Evolutionary conservation across 2,113 vertebrate genomes (phyloP).

Genomic region (Dasyprocta punctata): DNA sequence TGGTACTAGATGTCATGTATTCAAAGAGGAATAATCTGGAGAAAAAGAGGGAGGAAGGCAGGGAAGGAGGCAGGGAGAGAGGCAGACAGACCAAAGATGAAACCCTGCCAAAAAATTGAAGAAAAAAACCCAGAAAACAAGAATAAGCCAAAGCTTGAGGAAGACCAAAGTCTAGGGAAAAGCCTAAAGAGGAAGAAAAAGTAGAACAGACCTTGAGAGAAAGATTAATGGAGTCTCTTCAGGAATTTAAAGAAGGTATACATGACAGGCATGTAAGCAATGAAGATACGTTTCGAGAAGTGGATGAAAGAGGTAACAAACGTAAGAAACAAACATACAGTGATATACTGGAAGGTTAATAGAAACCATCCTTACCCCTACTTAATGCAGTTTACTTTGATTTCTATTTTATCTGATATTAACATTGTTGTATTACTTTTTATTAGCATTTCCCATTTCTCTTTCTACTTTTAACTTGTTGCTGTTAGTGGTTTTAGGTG

Average conservation of each 20-base stretch:
- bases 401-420: constrained; percentile 21
- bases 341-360: constrained; percentile 69
- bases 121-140: constrained; percentile 52
- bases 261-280: constrained; percentile 64
- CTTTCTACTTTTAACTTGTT: constrained; percentile 14
- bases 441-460: constrained; percentile 29
- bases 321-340: constrained; percentile 68
- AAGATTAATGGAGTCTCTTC: constrained; percentile 57
- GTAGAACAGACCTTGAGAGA: constrained; percentile 50
- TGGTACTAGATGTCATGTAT: neutral
- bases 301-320: constrained; percentile 57
- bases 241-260: constrained; percentile 71
- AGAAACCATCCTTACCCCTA: constrained; percentile 60
- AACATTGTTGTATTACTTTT: neutral
- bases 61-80: neutral
- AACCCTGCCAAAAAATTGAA: constrained; percentile 24
- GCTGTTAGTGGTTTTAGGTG: constrained; percentile 51
- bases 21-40: neutral
- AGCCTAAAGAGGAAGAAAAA: constrained; percentile 35
- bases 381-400: constrained; percentile 51
- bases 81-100: neutral
- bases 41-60: neutral
- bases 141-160: constrained; percentile 14
- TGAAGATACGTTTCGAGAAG: constrained; percentile 59
- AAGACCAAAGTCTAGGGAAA: constrained; percentile 56